Evolutionary conservation across 2,888 invertebrate species (phyloP).

Genomic region (Arge pagana): DNA sequence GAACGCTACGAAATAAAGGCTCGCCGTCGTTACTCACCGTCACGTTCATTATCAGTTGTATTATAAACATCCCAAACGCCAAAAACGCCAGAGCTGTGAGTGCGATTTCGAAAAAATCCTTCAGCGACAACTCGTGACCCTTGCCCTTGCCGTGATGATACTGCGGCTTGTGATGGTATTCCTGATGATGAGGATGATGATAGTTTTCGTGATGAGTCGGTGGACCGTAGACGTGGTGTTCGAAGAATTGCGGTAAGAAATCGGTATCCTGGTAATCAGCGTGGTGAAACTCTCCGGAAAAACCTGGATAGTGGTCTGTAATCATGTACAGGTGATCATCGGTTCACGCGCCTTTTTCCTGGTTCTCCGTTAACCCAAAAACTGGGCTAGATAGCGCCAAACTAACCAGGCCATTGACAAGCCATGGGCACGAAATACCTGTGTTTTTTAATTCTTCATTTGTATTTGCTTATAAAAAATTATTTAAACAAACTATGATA

Average conservation of each 20-base stretch:
- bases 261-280: conserved; percentile 9
- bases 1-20: not conserved
- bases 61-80: conserved; percentile 79
- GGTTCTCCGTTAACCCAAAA: not conserved
- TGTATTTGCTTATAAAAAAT: too few relatives aligned
- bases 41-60: conserved; percentile 80
- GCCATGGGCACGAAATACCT: too few relatives aligned
- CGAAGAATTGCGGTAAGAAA: conserved; percentile 35
- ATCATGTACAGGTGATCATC: not conserved
- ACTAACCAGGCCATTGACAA: too few relatives aligned
- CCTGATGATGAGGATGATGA: conserved; percentile 45
- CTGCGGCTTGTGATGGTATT: conserved; percentile 43
- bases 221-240: conserved; percentile 42
- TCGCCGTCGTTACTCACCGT: conserved; percentile 57
- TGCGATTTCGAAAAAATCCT: conserved; percentile 79
- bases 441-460: too few relatives aligned
- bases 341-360: not conserved
- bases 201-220: conserved; percentile 33
- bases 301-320: conserved; percentile 2
- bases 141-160: conserved; percentile 58
- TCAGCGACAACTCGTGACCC: conserved; percentile 67
- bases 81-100: conserved; percentile 80
- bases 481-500: too few relatives aligned
- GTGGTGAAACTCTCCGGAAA: conserved; percentile 1
- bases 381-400: too few relatives aligned